Percentiles rank a stretch among this genome's conserved stretches.
phyloP scores from a whole-genome alignment of 2,113 vertebrate genomes.

The Scolopax mira region DNA sequence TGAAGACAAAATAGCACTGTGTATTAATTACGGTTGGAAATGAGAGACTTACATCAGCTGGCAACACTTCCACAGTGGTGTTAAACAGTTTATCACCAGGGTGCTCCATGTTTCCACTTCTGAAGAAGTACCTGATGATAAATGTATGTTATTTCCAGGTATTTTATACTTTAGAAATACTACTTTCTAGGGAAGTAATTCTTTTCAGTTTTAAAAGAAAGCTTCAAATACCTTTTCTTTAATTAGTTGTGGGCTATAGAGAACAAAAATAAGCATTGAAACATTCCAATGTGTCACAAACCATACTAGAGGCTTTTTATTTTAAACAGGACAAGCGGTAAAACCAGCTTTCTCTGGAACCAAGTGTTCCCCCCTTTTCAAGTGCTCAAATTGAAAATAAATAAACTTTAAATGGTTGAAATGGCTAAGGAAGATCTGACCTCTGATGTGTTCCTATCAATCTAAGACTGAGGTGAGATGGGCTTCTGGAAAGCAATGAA shows the following conservation, averaged over 20 bases:
- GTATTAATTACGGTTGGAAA: neutral
- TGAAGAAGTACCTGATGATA: conserved; percentile 78
- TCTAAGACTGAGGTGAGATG: neutral
- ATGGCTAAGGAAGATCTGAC: neutral
- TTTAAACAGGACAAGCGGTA: neutral
- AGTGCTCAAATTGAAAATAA: neutral
- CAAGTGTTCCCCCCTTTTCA: neutral
- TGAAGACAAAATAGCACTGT: neutral
- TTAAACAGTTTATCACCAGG: conserved; percentile 80
- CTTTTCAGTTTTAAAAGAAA: neutral
- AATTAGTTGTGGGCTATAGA: neutral
- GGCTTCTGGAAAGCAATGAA: neutral
- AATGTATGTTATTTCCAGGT: neutral
- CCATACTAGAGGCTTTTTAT: neutral
- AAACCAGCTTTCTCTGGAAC: neutral
- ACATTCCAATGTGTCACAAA: neutral
- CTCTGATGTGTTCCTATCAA: neutral
- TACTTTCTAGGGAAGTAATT: neutral
- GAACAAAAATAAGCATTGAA: neutral
- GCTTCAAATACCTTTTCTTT: neutral
- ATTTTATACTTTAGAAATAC: neutral
- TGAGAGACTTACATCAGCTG: conserved; percentile 75
- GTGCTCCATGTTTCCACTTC: conserved; percentile 80
- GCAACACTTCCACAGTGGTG: conserved; percentile 82
- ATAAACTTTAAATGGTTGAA: neutral